These are phyloP conservation scores for Lichenostomus cassidix DNA, from an alignment of 2,113 vertebrate genomes.

Conservation along the genomic window DNA sequence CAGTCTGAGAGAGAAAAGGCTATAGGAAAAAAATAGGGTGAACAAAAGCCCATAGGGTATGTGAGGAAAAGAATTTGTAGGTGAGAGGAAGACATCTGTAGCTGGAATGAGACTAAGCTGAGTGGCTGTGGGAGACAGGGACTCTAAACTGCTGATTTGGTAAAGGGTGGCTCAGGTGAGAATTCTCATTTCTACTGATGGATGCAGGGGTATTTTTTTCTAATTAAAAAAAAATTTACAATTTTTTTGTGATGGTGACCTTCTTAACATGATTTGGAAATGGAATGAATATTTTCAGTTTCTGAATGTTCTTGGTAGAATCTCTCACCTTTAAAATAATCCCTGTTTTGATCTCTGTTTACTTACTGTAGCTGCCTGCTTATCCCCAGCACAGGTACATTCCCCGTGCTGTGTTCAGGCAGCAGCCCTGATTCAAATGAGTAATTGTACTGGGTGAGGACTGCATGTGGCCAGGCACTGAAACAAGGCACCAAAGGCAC, in stretches of 20 bases:
- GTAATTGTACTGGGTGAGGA: background rate
- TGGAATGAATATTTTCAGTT: background rate
- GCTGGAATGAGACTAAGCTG: background rate
- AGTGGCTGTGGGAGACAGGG: background rate
- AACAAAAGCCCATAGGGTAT: background rate
- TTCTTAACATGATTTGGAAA: background rate
- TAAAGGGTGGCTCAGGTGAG: background rate
- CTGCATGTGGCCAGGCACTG: background rate
- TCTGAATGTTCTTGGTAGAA: background rate
- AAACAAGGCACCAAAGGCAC: background rate
- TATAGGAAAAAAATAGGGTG: background rate
- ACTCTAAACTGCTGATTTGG: background rate
- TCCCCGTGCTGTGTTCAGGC: background rate
- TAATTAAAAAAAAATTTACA: background rate
- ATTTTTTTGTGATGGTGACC: background rate
- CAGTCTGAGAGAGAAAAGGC: background rate
- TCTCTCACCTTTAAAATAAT: background rate
- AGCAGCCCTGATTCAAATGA: background rate
- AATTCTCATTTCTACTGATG: background rate
- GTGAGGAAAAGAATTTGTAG: background rate
- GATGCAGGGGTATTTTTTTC: accelerated
- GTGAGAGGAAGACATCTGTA: background rate
- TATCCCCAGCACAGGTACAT: background rate
- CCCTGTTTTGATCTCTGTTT: background rate
- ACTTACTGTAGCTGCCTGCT: background rate